Conservation (phyloP, 64 coral and sea anemone species). For the Acropora yongei region DNA sequence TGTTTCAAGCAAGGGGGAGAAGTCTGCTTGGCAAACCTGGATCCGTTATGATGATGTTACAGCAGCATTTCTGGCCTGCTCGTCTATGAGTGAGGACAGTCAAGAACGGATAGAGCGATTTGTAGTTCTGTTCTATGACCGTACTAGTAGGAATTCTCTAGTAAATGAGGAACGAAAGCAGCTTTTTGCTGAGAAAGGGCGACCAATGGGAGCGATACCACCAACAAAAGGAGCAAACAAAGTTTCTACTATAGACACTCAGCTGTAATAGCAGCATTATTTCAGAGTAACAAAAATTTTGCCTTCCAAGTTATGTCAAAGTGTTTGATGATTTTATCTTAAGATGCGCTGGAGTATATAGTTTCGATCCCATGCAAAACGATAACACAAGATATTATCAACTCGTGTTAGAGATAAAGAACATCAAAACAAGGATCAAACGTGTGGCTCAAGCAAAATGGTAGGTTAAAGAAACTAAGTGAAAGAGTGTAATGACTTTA, state of each 20-base stretch:
- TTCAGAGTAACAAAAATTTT: not conserved
- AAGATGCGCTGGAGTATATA: not conserved
- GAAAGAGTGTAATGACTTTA: not conserved
- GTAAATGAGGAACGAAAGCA: conserved; percentile 10
- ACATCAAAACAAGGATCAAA: not conserved
- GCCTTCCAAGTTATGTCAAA: not conserved
- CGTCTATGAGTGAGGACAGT: not conserved
- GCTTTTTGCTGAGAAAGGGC: not conserved
- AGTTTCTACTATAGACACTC: not conserved
- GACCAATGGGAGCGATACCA: not conserved
- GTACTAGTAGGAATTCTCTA: conserved; percentile 2
- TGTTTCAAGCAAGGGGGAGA: conserved; percentile 44
- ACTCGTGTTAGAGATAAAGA: not conserved
- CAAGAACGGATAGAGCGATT: conserved; percentile 40
- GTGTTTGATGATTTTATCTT: not conserved
- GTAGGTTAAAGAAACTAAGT: not conserved
- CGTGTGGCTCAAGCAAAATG: not conserved
- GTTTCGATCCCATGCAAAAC: not conserved
- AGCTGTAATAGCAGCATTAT: not conserved
- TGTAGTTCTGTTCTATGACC: conserved; percentile 51
- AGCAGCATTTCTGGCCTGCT: conserved; percentile 13
- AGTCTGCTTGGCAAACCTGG: conserved; percentile 45
- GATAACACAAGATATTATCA: not conserved
- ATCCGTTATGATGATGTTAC: conserved; percentile 44
- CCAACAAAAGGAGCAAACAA: not conserved